phyloP scores from a whole-genome alignment of 2,113 vertebrate species.

The Antechinus flavipes region DNA sequence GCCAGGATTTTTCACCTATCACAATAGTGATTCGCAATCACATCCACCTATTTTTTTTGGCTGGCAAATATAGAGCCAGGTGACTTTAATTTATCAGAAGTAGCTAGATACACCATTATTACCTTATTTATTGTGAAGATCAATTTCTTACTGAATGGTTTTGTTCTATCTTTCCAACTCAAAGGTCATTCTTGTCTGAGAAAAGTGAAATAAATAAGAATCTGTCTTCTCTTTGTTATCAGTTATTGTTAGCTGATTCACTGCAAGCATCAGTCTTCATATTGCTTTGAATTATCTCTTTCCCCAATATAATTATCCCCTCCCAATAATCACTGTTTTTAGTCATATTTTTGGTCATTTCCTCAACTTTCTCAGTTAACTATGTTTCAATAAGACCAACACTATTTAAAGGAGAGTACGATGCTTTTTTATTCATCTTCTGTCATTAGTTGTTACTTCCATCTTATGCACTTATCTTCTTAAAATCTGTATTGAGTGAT shows the following conservation, averaged over 20 bases:
- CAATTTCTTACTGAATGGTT: not conserved
- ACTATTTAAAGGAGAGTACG: not conserved
- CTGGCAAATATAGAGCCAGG: not conserved
- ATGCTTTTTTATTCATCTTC: not conserved
- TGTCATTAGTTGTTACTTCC: not conserved
- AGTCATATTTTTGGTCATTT: not conserved
- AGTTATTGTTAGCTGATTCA: not conserved
- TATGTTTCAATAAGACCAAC: not conserved
- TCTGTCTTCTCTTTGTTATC: not conserved
- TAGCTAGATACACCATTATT: not conserved
- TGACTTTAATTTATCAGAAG: not conserved
- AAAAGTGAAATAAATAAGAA: not conserved
- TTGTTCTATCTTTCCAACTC: not conserved
- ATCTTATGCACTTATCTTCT: not conserved
- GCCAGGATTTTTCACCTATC: not conserved
- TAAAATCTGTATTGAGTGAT: not conserved
- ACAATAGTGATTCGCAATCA: not conserved
- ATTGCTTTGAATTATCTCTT: not conserved
- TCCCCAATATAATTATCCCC: not conserved
- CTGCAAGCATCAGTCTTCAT: not conserved
- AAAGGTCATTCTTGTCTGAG: not conserved
- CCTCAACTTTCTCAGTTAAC: not conserved
- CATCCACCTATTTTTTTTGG: not conserved
- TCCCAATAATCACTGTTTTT: not conserved
- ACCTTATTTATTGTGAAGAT: not conserved